A percentile compares a stretch with the other conserved stretches of the same genome.
Conservation (phyloP, 2,797 vertebrate species). For the Alfaro cultratus region DNA sequence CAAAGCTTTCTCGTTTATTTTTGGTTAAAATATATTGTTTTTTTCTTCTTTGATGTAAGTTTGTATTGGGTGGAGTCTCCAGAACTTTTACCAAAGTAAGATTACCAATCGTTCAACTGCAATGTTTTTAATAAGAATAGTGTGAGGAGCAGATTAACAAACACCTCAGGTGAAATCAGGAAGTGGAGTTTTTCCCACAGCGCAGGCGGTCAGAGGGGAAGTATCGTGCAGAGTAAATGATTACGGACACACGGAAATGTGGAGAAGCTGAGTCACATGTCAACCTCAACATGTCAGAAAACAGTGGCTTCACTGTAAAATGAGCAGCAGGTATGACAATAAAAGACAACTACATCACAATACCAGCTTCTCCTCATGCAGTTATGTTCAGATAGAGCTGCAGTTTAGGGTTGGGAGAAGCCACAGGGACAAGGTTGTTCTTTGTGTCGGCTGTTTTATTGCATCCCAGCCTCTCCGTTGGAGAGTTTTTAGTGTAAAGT, state of each 20-base stretch:
- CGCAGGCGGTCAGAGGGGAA: slow-evolving; percentile 49
- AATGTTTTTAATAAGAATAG: neutral
- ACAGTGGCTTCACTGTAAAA: slow-evolving; percentile 12
- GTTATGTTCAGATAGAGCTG: slow-evolving; percentile 6
- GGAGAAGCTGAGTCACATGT: neutral
- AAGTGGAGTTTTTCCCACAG: slow-evolving; percentile 52
- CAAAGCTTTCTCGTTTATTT: too few species aligned
- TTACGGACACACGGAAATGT: slow-evolving; percentile 2
- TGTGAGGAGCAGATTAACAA: slow-evolving; percentile 19
- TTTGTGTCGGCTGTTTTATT: slow-evolving; percentile 2
- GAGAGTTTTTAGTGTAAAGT: neutral
- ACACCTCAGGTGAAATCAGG: slow-evolving; percentile 48
- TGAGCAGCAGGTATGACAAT: slow-evolving; percentile 7
- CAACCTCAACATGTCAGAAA: neutral
- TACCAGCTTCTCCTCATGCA: neutral
- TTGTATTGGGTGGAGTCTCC: too few species aligned
- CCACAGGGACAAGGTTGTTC: neutral
- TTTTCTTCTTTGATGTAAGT: too few species aligned
- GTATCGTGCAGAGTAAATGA: slow-evolving; percentile 55
- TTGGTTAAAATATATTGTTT: too few species aligned
- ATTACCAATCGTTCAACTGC: neutral
- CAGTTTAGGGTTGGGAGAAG: neutral
- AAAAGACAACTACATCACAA: slow-evolving; percentile 12
- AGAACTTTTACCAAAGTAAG: too few species aligned
- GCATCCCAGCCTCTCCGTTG: neutral